Percentiles rank a stretch among this genome's conserved stretches.
phyloP scores from a whole-genome alignment of 1,140 invertebrate genomes.

The Anoplophora glabripennis region DNA sequence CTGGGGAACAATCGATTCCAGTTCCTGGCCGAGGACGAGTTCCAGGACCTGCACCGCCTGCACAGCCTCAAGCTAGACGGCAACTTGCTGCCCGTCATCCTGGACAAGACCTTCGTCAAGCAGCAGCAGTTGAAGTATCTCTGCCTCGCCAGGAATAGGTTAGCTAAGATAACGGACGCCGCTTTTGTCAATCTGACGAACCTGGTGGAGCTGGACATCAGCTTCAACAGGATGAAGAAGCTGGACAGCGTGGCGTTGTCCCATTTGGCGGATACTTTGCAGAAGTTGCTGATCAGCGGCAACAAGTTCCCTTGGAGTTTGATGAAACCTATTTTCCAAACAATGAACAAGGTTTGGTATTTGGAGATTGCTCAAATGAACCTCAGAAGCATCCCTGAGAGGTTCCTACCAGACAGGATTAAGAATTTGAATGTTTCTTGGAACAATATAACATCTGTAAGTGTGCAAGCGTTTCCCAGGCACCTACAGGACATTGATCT shows the following conservation, averaged over 20 bases:
- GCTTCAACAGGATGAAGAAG: conserved; percentile 68
- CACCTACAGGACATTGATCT: conserved; percentile 59
- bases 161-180: conserved; percentile 67
- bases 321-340: conserved; percentile 55
- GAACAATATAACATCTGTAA: conserved; percentile 47
- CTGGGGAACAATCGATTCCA: conserved; percentile 75
- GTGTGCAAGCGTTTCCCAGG: conserved; percentile 47
- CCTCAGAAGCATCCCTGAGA: conserved; percentile 54
- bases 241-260: conserved; percentile 60
- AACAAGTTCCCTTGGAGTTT: conserved; percentile 53
- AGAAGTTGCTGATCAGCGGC: conserved; percentile 64
- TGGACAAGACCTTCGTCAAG: conserved; percentile 69
- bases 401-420: conserved; percentile 54
- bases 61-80: conserved; percentile 69
- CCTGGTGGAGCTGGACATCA: conserved; percentile 65
- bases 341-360: conserved; percentile 56
- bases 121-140: conserved; percentile 59
- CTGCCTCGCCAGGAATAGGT: conserved; percentile 65
- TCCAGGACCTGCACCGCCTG: conserved; percentile 65
- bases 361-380: conserved; percentile 60
- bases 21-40: conserved; percentile 71
- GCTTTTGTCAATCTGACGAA: conserved; percentile 68
- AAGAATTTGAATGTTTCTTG: conserved; percentile 58
- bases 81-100: conserved; percentile 71
- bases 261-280: conserved; percentile 59